Evolutionary conservation across 1,140 invertebrate genomes (phyloP).

Genomic region (Cydia splendana): DNA sequence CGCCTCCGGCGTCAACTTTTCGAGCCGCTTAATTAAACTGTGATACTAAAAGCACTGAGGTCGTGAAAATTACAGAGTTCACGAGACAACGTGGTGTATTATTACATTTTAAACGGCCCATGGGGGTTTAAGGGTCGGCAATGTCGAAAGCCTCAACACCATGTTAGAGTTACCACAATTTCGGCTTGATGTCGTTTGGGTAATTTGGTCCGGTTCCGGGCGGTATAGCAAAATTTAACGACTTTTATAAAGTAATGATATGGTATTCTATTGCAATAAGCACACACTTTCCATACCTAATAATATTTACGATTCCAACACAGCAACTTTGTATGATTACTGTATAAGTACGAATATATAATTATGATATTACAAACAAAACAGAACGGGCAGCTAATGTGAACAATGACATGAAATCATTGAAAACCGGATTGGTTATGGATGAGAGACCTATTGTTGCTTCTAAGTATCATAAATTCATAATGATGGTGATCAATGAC

Average conservation of each 20-base stretch:
- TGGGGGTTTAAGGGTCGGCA: not conserved
- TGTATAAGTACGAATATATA: too few species aligned
- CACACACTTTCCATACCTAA: too few species aligned
- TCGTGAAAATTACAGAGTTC: not conserved
- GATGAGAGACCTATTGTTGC: too few species aligned
- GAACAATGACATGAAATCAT: too few species aligned
- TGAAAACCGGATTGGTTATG: too few species aligned
- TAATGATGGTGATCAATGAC: too few species aligned
- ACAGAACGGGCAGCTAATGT: too few species aligned
- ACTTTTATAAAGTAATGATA: not conserved
- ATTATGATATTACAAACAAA: too few species aligned
- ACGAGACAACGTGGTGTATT: not conserved
- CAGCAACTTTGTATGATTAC: too few species aligned
- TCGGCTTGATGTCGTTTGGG: not conserved
- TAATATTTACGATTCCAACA: too few species aligned
- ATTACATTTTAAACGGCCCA: slow-evolving; percentile 9
- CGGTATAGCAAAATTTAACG: not conserved
- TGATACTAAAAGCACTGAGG: slow-evolving; percentile 7
- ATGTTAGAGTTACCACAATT: not conserved
- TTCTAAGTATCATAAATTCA: too few species aligned
- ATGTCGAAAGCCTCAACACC: not conserved
- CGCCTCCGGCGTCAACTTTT: slow-evolving; percentile 9
- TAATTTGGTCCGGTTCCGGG: not conserved
- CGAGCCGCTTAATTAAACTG: slow-evolving; percentile 28
- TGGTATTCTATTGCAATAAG: too few species aligned